Conservation (phyloP, 2,797 vertebrate species). For the Neosalanx taihuensis region DNA sequence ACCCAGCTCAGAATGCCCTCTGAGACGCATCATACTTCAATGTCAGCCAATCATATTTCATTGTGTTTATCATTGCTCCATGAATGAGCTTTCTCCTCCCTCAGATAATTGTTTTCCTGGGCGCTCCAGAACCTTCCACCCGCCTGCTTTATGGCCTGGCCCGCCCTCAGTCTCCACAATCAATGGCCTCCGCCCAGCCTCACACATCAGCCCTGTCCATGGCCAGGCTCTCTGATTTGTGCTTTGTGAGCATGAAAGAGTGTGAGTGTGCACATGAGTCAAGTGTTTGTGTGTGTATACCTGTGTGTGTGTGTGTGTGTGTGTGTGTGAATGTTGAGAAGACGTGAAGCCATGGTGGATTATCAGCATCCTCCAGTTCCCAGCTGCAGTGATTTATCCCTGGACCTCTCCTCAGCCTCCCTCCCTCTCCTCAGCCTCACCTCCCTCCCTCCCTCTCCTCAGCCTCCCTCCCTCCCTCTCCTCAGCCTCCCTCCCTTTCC, state of each 20-base stretch:
- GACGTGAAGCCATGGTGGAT: constrained; percentile 44
- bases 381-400: constrained; percentile 71
- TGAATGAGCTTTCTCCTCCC: constrained; percentile 66
- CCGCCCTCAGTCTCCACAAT: constrained; percentile 55
- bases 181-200: constrained; percentile 60
- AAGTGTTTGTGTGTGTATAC: too few relatives aligned
- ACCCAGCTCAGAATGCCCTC: not conserved
- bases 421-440: constrained; percentile 24
- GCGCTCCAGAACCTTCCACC: constrained; percentile 52
- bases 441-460: not conserved
- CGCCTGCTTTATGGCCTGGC: constrained; percentile 67
- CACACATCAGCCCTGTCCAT: constrained; percentile 56
- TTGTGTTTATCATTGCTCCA: constrained; percentile 70
- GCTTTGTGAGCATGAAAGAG: constrained; percentile 16
- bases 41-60: constrained; percentile 73
- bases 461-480: too few relatives aligned
- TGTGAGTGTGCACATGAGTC: too few relatives aligned
- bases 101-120: constrained; percentile 73
- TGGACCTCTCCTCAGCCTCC: constrained; percentile 30
- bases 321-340: too few relatives aligned
- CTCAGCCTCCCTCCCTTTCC: too few relatives aligned
- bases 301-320: too few relatives aligned
- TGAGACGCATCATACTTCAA: constrained; percentile 56
- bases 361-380: constrained; percentile 63
- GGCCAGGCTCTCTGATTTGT: constrained; percentile 63